Evolutionary conservation across 2,888 invertebrate species (phyloP).

Genomic region (Aelia acuminata): DNA sequence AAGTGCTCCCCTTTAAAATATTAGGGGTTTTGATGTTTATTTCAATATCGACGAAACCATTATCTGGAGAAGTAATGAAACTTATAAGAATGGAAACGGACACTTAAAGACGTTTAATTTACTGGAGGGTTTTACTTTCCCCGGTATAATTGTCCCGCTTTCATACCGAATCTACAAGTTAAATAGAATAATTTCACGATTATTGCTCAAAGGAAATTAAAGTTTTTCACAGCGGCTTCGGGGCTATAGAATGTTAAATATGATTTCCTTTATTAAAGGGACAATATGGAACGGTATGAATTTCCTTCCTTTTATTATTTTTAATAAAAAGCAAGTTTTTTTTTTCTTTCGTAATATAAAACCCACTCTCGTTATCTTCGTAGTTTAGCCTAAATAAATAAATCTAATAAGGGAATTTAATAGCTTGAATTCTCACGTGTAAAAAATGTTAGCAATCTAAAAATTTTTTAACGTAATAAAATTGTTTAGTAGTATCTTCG

Average conservation of each 20-base stretch:
- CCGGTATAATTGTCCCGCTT: neutral
- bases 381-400: too few relatives aligned
- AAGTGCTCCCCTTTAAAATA: neutral
- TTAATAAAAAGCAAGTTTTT: neutral
- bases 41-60: constrained; percentile 31
- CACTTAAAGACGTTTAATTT: neutral
- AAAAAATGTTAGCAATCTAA: too few relatives aligned
- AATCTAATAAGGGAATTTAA: too few relatives aligned
- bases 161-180: neutral
- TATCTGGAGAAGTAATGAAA: neutral
- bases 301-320: neutral
- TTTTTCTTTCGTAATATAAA: too few relatives aligned
- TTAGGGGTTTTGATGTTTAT: neutral
- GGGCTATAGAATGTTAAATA: neutral
- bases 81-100: constrained; percentile 28
- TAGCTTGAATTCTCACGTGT: too few relatives aligned
- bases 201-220: neutral
- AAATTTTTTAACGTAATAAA: too few relatives aligned
- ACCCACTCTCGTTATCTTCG: too few relatives aligned
- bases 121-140: neutral
- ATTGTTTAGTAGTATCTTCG: too few relatives aligned
- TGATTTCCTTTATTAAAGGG: neutral
- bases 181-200: neutral
- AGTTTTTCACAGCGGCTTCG: neutral
- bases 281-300: neutral